phyloP scores from a whole-genome alignment of 2,888 invertebrate species.

The Trilocha varians region DNA sequence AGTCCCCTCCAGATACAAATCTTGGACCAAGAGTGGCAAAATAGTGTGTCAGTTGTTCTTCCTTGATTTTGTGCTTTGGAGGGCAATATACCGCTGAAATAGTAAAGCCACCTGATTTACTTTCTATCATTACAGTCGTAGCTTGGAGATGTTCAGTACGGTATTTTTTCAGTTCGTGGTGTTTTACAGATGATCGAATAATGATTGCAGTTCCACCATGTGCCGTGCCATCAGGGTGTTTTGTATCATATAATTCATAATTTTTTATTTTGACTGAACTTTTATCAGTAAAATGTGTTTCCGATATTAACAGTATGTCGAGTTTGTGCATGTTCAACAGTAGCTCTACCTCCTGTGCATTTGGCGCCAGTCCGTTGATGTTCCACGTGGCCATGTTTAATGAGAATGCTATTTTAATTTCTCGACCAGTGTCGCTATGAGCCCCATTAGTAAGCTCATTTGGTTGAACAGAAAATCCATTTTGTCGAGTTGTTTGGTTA shows the following conservation, averaged over 20 bases:
- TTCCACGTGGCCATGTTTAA: slow-evolving; percentile 16
- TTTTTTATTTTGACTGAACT: slow-evolving; percentile 9
- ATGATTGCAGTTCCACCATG: slow-evolving; percentile 16
- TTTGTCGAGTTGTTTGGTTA: neutral
- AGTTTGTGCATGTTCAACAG: slow-evolving; percentile 9
- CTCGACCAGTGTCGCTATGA: neutral
- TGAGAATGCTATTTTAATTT: neutral
- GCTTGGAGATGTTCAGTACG: slow-evolving; percentile 11
- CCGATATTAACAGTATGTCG: slow-evolving; percentile 16
- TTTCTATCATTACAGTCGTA: slow-evolving; percentile 8
- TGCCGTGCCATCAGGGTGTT: slow-evolving; percentile 18
- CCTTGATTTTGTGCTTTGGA: slow-evolving; percentile 6
- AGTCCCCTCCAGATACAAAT: slow-evolving; percentile 10
- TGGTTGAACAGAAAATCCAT: neutral
- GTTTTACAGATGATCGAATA: slow-evolving; percentile 12
- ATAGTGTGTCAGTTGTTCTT: slow-evolving; percentile 2
- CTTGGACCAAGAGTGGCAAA: slow-evolving; percentile 1
- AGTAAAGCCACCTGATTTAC: slow-evolving; percentile 5
- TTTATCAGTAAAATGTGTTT: slow-evolving; percentile 14
- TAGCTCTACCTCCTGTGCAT: slow-evolving; percentile 9
- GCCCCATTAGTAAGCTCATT: neutral
- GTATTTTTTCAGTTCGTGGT: slow-evolving; percentile 6
- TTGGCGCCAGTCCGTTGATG: slow-evolving; percentile 15
- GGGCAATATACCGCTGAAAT: slow-evolving; percentile 13
- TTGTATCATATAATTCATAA: slow-evolving; percentile 14